phyloP scores from a whole-genome alignment of 2,888 invertebrate genomes.

The Psylliodes chrysocephalus region DNA sequence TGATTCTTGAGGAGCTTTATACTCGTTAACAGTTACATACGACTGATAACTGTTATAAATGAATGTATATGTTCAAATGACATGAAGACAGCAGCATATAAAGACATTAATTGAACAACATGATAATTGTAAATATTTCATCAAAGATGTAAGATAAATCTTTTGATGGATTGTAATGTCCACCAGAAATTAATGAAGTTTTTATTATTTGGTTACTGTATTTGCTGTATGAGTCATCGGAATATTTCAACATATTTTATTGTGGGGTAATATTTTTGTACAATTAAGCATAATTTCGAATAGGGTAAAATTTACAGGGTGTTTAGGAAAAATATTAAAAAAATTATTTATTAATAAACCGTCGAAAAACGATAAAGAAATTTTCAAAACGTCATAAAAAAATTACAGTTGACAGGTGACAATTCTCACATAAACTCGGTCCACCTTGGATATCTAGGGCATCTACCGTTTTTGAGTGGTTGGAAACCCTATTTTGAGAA shows the following conservation, averaged over 20 bases:
- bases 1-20: conserved; percentile 23
- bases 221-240: not conserved
- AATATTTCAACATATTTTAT: not conserved
- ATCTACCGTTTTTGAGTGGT: too few species aligned
- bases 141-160: conserved; percentile 22
- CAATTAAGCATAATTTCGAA: too few species aligned
- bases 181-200: conserved; percentile 9
- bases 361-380: too few species aligned
- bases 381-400: too few species aligned
- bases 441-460: too few species aligned
- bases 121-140: conserved; percentile 31
- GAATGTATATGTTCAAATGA: conserved; percentile 33
- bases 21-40: conserved; percentile 2
- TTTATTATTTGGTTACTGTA: not conserved
- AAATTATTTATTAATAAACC: too few species aligned
- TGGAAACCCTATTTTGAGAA: too few species aligned
- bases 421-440: too few species aligned
- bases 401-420: too few species aligned
- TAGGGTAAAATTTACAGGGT: too few species aligned
- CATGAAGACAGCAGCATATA: conserved; percentile 43
- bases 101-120: conserved; percentile 42
- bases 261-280: too few species aligned
- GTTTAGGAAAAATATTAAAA: too few species aligned
- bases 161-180: conserved; percentile 18
- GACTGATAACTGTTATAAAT: conserved; percentile 22